A percentile compares a stretch with the other conserved stretches of the same genome.
phyloP scores from a whole-genome alignment of 2,797 vertebrate genomes.

The Alfaro cultratus region DNA sequence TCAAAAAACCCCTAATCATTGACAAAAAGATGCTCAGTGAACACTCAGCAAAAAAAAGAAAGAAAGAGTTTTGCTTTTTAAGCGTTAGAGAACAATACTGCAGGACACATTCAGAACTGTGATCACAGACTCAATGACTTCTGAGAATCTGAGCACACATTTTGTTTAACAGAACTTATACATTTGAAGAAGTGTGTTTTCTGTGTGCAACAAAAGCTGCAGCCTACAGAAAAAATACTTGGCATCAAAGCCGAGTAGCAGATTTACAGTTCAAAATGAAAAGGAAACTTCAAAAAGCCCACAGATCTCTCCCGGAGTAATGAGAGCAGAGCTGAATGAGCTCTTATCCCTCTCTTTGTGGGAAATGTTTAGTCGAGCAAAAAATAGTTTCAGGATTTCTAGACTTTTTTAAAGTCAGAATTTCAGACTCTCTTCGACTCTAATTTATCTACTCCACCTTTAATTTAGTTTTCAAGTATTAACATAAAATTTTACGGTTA shows the following conservation, averaged over 20 bases:
- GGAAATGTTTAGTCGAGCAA: not conserved
- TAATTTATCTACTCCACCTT: not conserved
- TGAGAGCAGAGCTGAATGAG: not conserved
- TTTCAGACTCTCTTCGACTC: not conserved
- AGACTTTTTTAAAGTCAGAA: not conserved
- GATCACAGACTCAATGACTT: not conserved
- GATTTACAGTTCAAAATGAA: not conserved
- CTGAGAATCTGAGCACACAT: not conserved
- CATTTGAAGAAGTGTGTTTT: not conserved
- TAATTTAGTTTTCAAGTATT: not conserved
- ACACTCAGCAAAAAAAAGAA: not conserved
- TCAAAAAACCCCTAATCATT: not conserved
- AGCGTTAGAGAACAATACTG: not conserved
- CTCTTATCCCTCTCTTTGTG: not conserved
- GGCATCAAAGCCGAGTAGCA: not conserved
- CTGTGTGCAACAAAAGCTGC: not conserved
- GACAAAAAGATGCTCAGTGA: not conserved
- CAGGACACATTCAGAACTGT: not conserved
- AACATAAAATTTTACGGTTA: not conserved
- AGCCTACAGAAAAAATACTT: not conserved
- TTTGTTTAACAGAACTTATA: not conserved
- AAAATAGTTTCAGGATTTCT: not conserved
- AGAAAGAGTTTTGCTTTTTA: not conserved
- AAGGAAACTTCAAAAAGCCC: constrained; percentile 2
- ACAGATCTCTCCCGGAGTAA: not conserved